Percentiles rank a stretch among this genome's conserved stretches.
These are phyloP conservation scores for Berghia stephanieae DNA, from an alignment of 1,140 invertebrate species.

Conservation along the genomic window DNA sequence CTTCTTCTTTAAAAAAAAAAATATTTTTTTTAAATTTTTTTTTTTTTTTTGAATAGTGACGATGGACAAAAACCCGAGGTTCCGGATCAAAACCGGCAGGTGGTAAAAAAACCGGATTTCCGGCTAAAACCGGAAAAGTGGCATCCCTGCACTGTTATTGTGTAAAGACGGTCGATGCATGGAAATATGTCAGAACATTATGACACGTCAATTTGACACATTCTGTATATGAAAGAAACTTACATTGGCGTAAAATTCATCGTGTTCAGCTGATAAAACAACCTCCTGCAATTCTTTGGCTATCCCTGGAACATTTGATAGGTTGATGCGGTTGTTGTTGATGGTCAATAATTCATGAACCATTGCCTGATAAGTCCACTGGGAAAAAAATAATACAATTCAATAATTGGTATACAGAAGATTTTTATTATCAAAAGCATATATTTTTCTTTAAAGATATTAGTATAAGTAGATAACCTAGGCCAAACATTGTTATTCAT, in stretches of 20 bases:
- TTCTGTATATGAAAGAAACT: no score
- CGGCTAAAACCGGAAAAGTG: no score
- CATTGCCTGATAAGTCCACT: constrained; percentile 99
- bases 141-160: no score
- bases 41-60: no score
- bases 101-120: no score
- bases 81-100: no score
- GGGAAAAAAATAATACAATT: constrained; percentile 46
- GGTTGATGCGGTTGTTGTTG: constrained; percentile 92
- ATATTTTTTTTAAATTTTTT: no score
- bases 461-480: neutral
- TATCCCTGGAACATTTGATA: constrained; percentile 77
- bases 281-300: constrained; percentile 85
- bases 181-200: no score
- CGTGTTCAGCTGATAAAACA: constrained; percentile 92
- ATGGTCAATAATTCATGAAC: constrained; percentile 96
- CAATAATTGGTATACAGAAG: neutral
- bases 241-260: constrained; percentile 96
- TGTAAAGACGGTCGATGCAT: no score
- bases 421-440: neutral
- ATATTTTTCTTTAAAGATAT: neutral
- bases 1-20: neutral
- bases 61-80: no score
- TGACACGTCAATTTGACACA: no score
- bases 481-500: no score